Percentiles rank a stretch among this genome's conserved stretches.
These are phyloP conservation scores for Spongilla lacustris DNA, from an alignment of 37 sponge, comb jelly and placozoan genomes.

Conservation along the genomic window DNA sequence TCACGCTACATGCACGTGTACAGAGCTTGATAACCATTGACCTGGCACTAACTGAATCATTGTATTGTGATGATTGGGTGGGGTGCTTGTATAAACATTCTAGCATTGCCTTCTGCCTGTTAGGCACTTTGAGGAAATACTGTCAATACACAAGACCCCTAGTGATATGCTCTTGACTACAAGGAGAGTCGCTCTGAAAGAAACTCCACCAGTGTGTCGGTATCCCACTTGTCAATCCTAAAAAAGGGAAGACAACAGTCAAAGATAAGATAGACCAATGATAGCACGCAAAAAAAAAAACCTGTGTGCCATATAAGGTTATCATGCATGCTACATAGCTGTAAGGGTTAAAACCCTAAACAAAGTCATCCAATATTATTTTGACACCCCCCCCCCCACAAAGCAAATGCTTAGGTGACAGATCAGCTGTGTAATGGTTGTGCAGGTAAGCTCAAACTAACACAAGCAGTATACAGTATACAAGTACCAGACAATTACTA, in stretches of 20 bases:
- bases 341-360: no score
- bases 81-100: not conserved
- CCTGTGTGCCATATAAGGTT: not conserved
- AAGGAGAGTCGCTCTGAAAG: conserved; percentile 66
- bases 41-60: not conserved
- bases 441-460: no score
- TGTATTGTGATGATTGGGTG: not conserved
- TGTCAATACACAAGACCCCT: not conserved
- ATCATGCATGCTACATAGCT: no score
- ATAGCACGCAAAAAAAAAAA: no score
- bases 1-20: not conserved
- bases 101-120: not conserved
- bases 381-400: no score
- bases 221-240: conserved; percentile 91
- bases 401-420: no score
- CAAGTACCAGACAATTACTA: no score
- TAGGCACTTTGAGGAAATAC: not conserved
- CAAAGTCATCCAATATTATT: no score
- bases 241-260: conserved; percentile 1
- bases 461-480: no score
- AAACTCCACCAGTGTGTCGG: conserved; percentile 86
- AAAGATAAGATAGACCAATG: no score
- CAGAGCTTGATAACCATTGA: not conserved
- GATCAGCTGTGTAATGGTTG: no score
- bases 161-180: not conserved